Percentiles rank a stretch among this genome's conserved stretches.
These are phyloP conservation scores for Microplitis deprimator DNA, from an alignment of 2,888 invertebrate genomes.

Conservation along the genomic window DNA sequence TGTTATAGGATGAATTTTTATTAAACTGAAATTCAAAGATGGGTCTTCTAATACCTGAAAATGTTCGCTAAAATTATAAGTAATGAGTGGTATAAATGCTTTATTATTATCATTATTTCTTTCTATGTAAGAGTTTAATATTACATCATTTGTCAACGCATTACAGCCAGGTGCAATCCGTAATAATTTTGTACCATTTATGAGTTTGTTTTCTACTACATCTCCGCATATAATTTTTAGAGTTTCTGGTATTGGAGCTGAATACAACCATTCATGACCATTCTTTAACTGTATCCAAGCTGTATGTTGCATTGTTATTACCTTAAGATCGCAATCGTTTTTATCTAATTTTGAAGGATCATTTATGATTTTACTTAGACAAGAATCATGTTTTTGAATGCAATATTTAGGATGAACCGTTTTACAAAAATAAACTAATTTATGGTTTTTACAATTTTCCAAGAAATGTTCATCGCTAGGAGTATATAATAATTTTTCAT, in stretches of 20 bases:
- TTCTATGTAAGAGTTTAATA: constrained; percentile 8
- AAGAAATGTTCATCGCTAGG: constrained; percentile 26
- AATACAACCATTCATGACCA: constrained; percentile 24
- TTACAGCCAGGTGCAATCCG: constrained; percentile 17
- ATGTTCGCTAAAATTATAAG: constrained; percentile 28
- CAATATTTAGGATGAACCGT: constrained; percentile 35
- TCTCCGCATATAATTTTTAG: constrained; percentile 26
- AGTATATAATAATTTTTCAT: constrained; percentile 32
- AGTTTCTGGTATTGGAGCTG: constrained; percentile 20
- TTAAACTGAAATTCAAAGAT: constrained; percentile 27
- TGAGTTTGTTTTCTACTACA: constrained; percentile 19
- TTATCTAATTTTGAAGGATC: constrained; percentile 28
- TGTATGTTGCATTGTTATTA: constrained; percentile 14
- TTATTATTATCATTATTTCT: constrained; percentile 5
- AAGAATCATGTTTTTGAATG: constrained; percentile 31
- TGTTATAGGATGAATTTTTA: constrained; percentile 33
- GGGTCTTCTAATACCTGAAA: constrained; percentile 24
- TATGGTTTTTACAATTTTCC: constrained; percentile 18
- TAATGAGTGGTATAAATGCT: constrained; percentile 23
- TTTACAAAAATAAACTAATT: constrained; percentile 26
- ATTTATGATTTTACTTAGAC: constrained; percentile 40
- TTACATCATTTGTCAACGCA: constrained; percentile 25
- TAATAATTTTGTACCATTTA: constrained; percentile 1
- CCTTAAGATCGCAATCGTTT: constrained; percentile 26
- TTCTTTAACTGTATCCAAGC: constrained; percentile 37